Evolutionary conservation across 2,797 vertebrate species (phyloP), one percentile per base, ranked within the genome.

Genomic region (Eulemur mongoz): DNA sequence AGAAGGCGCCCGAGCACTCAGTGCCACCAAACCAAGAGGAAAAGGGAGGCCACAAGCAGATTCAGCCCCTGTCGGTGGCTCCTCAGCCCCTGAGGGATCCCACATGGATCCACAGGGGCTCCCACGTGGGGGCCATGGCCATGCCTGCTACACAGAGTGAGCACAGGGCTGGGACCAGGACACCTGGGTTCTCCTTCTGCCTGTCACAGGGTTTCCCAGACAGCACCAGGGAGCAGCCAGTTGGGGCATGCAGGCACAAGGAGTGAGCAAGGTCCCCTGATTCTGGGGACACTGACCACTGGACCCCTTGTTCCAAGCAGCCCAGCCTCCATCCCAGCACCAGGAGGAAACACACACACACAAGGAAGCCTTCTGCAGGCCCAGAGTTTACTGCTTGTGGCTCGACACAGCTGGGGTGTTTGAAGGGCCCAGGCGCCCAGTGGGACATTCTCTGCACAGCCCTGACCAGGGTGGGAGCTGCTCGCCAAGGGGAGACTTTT

Each of bases 311-410:
- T 54, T 70, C 40, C 69, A 8, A 40, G 70, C 40, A 83, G 72
- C 67, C n/a, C 38, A 4, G 4, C 38, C 7, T 5, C 69, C 14
- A 48, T 25, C 30, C 22, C 20, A n/a, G 15, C 1, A 2, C 40
- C 89, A 50, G 30, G 14, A 95, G 38, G 78, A 93, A 96, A 84
- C 25, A 79, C 45, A 73, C 0, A 50, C 38, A 91, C 90, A 81
- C 61, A 83, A 63, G 61, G 27, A 72, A 65, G 65, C n/a, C 27
- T 54, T 17, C 25, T 17, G 27, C 23, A 73, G 69, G 38, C 40
- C 50, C 43, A 10, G 40, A 35, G 67, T 98, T 97, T 97, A 97
- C 83, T 96, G 81, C 50, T 93, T 54, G 38, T 7, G 5, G 69
- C 27, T 54, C 40, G 43, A 59, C 52, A 78, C 1, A 0, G 23